Conservation (phyloP, 2,888 invertebrate genomes). For the Laothoe populi region DNA sequence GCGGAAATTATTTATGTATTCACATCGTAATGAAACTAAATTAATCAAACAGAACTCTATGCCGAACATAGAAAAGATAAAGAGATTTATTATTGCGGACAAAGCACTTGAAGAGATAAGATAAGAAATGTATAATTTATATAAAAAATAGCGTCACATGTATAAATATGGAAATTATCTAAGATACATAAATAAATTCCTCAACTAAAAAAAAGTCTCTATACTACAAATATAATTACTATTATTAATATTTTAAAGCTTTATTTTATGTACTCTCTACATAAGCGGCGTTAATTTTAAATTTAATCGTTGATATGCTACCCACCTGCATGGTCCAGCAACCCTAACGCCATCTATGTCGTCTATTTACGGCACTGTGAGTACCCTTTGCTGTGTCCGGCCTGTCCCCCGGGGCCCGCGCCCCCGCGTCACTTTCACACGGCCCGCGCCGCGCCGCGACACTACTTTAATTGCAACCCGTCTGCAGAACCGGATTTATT, state of each 20-base stretch:
- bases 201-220: no score
- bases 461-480: slow-evolving; percentile 81
- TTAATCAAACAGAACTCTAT: neutral
- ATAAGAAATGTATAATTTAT: neutral
- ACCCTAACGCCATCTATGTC: slow-evolving; percentile 14
- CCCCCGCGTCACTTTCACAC: slow-evolving; percentile 80
- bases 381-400: slow-evolving; percentile 37
- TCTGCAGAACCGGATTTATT: slow-evolving; percentile 82
- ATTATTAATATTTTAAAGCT: no score
- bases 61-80: neutral
- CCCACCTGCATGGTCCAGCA: neutral
- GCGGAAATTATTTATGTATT: slow-evolving; percentile 19
- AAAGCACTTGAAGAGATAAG: neutral
- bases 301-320: neutral
- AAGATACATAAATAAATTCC: no score
- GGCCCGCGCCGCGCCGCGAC: slow-evolving; percentile 78
- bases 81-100: neutral
- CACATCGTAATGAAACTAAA: slow-evolving; percentile 8
- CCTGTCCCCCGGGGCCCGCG: slow-evolving; percentile 42
- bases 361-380: slow-evolving; percentile 6
- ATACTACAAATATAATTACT: no score
- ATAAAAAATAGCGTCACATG: neutral
- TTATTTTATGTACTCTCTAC: no score
- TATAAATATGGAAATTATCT: neutral
- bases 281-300: no score